These are phyloP conservation scores for Perdita meconis DNA, from an alignment of 2,888 invertebrate genomes.

Conservation along the genomic window DNA sequence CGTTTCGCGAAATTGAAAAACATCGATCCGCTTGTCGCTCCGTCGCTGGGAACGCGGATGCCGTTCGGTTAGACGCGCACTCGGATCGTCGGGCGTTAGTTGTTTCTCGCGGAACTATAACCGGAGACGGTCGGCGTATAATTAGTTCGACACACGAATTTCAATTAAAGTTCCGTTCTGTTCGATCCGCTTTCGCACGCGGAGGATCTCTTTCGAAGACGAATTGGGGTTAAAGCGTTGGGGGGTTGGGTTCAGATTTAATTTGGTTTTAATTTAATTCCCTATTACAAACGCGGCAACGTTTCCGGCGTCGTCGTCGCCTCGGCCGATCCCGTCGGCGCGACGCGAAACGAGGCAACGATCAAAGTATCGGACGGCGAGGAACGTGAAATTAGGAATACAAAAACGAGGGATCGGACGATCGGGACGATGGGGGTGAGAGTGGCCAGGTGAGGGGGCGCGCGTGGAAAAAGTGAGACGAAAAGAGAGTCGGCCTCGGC, in stretches of 20 bases:
- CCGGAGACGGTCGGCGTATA: constrained; percentile 37
- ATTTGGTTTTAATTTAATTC: constrained; percentile 65
- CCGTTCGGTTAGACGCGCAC: constrained; percentile 28
- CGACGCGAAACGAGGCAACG: background rate
- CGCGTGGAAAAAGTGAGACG: constrained; percentile 35
- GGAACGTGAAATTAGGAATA: constrained; percentile 60
- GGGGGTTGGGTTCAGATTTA: constrained; percentile 47
- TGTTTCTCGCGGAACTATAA: constrained; percentile 17
- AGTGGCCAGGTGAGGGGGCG: background rate
- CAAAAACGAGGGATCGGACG: constrained; percentile 22
- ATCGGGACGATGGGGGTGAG: background rate
- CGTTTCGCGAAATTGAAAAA: constrained; percentile 26
- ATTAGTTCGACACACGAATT: constrained; percentile 60
- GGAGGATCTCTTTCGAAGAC: constrained; percentile 40
- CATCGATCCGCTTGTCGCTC: constrained; percentile 34
- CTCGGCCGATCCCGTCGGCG: background rate
- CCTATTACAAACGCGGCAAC: constrained; percentile 18
- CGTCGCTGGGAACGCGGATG: background rate
- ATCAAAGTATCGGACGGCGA: constrained; percentile 25
- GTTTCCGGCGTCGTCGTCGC: background rate
- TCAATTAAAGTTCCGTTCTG: constrained; percentile 60
- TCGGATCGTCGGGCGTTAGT: constrained; percentile 8
- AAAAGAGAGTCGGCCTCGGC: constrained; percentile 51
- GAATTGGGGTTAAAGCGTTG: constrained; percentile 16
- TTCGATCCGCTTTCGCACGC: constrained; percentile 11